A percentile compares a stretch with the other conserved stretches of the same genome.
Evolutionary conservation across 2,113 vertebrate species (phyloP).

Genomic region (Antigone vipio): DNA sequence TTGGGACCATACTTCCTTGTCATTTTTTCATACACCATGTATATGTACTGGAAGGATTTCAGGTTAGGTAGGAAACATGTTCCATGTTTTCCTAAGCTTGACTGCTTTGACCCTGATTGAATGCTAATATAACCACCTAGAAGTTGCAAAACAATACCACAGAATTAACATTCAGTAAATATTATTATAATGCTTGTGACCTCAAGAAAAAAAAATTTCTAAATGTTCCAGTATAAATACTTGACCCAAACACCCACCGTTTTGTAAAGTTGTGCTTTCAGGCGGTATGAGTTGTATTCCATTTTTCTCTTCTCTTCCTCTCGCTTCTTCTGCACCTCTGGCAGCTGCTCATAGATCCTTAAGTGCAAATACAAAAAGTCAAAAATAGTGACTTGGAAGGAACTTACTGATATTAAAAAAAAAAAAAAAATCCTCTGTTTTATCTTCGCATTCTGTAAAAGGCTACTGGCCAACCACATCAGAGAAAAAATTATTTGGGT

Average conservation of each 20-base stretch:
- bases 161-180: neutral
- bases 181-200: neutral
- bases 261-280: slow-evolving; percentile 88
- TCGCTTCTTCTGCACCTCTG: slow-evolving; percentile 82
- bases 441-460: neutral
- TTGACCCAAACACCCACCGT: slow-evolving; percentile 65
- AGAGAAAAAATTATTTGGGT: rapidly evolving
- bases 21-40: neutral
- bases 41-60: neutral
- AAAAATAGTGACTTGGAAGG: neutral
- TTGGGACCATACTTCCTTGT: neutral
- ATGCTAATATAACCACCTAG: neutral
- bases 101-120: neutral
- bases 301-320: slow-evolving; percentile 84
- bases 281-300: slow-evolving; percentile 81
- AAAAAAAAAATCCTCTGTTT: neutral
- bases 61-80: neutral
- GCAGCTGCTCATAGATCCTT: slow-evolving; percentile 91
- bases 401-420: rapidly evolving
- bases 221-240: neutral
- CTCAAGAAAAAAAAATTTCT: neutral
- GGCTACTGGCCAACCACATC: neutral
- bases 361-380: neutral
- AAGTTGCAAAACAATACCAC: neutral
- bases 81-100: neutral